These are phyloP conservation scores for Cynaeus angustus DNA, from an alignment of 2,888 invertebrate species.

Conservation along the genomic window DNA sequence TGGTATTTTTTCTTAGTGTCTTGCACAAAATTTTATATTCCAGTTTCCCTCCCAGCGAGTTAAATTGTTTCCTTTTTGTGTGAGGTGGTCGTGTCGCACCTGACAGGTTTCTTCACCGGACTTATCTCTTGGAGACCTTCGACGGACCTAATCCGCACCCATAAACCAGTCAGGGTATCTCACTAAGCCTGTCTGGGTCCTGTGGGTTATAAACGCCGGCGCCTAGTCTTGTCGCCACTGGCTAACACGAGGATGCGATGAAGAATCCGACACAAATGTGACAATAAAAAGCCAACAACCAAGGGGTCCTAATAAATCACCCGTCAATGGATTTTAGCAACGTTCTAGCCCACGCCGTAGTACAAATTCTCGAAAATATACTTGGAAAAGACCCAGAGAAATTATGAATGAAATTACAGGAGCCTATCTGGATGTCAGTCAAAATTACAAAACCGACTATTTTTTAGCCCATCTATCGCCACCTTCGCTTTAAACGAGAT, in stretches of 20 bases:
- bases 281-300: constrained; percentile 29
- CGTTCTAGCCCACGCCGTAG: constrained; percentile 19
- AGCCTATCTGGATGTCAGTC: background rate
- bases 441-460: too few species aligned
- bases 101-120: constrained; percentile 34
- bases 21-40: background rate
- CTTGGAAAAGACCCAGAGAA: background rate
- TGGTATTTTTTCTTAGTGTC: too few species aligned
- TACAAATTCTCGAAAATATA: background rate
- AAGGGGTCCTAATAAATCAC: constrained; percentile 44
- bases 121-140: constrained; percentile 40
- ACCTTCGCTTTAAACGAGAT: background rate
- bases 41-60: background rate
- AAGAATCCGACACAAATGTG: constrained; percentile 43
- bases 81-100: constrained; percentile 26
- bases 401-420: constrained; percentile 1
- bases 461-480: too few species aligned
- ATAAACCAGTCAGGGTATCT: constrained; percentile 51
- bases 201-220: constrained; percentile 57
- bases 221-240: constrained; percentile 58
- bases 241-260: constrained; percentile 46
- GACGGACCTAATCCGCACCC: constrained; percentile 45
- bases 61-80: constrained; percentile 14
- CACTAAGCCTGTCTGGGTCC: constrained; percentile 47
- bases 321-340: constrained; percentile 22